Evolutionary conservation across 1,140 invertebrate genomes (phyloP), one percentile per base, ranked within the genome.

Genomic region (Vollenhovia emeryi): DNA sequence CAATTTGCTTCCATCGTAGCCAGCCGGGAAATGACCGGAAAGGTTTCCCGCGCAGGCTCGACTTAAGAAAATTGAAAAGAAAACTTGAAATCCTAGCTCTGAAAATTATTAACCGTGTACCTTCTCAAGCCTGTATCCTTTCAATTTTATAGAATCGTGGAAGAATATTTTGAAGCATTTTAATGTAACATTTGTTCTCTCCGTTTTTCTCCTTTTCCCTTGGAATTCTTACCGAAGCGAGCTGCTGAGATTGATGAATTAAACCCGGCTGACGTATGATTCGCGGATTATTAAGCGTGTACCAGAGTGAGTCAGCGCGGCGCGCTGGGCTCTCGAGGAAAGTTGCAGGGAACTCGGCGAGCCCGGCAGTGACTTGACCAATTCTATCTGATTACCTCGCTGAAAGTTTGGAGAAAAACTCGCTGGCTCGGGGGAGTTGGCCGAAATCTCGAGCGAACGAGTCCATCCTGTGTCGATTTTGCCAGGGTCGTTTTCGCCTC

Each of bases 1-100:
- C 48, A 87, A 89, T 88, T 66, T 33, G 59, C 78, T 73, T 88
- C 50, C 68, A 48, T 79, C 74, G 80, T 48, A 52, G 18, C 66
- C 64, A 60, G 73, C 71, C 57, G 59, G 74, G 80, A 69, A 85
- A 74, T 43, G 50, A 18, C 11, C 2, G 13, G 27, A 40, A 45
- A n/a, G n/a, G n/a, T 64, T 40, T 33, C 9, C 33, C 33, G 48
- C 33, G 50, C 50, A 21, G 43, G 13, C 11, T 21, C 15, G 33
- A 13, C 71, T 24, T 21, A 13, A 33, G 27, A 24, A 57, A 45
- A 45, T 82, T 18, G 1, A n/a, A 13, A 57, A 24, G 2, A n/a
- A n/a, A n/a, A n/a, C n/a, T n/a, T n/a, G n/a, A n/a, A n/a, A n/a
- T n/a, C n/a, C n/a, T 64, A 3, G 11, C 30, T 24, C 7, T 8